Percentiles rank a stretch among this genome's conserved stretches.
Conservation (phyloP, 2,113 vertebrate species). For the Sitta europaea region DNA sequence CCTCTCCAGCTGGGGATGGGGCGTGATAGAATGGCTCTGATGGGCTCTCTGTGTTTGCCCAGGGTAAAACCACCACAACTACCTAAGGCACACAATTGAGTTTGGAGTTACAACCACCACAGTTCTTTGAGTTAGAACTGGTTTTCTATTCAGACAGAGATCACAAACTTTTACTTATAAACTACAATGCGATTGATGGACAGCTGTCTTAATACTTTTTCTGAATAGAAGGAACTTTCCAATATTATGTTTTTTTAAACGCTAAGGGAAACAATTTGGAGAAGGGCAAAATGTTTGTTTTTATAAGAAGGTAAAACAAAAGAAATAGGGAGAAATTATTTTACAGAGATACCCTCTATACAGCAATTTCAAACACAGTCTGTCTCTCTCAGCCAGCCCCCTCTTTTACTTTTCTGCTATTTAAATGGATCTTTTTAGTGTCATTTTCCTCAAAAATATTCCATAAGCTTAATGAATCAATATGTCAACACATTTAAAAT, state of each 20-base stretch:
- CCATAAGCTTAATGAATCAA: not conserved
- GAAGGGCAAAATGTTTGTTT: not conserved
- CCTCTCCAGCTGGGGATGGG: too few species aligned
- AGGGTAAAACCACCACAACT: not conserved
- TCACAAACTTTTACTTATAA: not conserved
- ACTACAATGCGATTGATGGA: not conserved
- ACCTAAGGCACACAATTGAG: not conserved
- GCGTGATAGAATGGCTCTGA: not conserved
- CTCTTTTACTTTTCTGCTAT: not conserved
- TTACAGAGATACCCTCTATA: not conserved
- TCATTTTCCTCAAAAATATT: not conserved
- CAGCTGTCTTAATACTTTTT: not conserved
- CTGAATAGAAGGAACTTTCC: not conserved
- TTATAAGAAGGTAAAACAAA: not conserved
- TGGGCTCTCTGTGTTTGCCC: not conserved
- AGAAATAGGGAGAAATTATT: not conserved
- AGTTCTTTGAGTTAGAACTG: not conserved
- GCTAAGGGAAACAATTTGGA: not conserved
- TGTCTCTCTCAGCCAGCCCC: rapidly evolving
- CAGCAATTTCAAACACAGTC: not conserved
- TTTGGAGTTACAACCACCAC: not conserved
- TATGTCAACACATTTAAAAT: not conserved
- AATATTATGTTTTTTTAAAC: not conserved
- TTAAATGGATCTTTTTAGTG: not conserved
- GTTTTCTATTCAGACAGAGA: not conserved